Evolutionary conservation across 92 coral and sea anemone species (phyloP).

Genomic region (Epizoanthus illoricatus): DNA sequence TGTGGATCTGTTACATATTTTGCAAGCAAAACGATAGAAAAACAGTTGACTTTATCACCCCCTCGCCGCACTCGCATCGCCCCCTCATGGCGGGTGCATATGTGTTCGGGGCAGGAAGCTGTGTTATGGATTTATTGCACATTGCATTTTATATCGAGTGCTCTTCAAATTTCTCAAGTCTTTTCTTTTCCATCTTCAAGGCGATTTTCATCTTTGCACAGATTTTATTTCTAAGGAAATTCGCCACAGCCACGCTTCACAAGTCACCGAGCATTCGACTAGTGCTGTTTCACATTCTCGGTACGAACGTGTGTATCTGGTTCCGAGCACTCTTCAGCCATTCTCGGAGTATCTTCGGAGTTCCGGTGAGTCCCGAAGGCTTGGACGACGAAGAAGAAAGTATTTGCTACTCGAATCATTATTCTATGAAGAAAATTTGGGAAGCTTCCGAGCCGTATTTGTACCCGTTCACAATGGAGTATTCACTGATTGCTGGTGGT

Average conservation of each 20-base stretch:
- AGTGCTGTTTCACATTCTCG: conserved; percentile 92
- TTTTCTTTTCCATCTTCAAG: conserved; percentile 90
- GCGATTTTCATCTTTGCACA: conserved; percentile 91
- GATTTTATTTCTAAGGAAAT: conserved; percentile 84
- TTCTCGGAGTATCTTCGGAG: conserved; percentile 69
- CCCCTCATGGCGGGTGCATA: conserved; percentile 97
- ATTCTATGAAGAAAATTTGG: conserved; percentile 90
- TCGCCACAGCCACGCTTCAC: conserved; percentile 95
- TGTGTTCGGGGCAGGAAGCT: conserved; percentile 94
- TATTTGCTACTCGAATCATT: conserved; percentile 72
- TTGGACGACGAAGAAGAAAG: conserved; percentile 62
- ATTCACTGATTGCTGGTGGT: conserved; percentile 92
- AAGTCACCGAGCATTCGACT: conserved; percentile 92
- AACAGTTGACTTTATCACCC: conserved; percentile 87
- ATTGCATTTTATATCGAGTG: conserved; percentile 92
- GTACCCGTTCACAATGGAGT: conserved; percentile 95
- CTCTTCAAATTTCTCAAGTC: conserved; percentile 87
- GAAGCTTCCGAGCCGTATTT: conserved; percentile 91
- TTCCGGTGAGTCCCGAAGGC: conserved; percentile 50
- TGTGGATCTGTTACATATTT: conserved; percentile 94
- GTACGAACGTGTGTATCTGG: conserved; percentile 91
- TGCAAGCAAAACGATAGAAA: conserved; percentile 90
- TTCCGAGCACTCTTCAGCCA: conserved; percentile 93
- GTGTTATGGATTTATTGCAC: conserved; percentile 87
- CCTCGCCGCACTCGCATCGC: conserved; percentile 87